These are phyloP conservation scores for Phenganax marumi DNA, from an alignment of 92 coral and sea anemone species.

Conservation along the genomic window DNA sequence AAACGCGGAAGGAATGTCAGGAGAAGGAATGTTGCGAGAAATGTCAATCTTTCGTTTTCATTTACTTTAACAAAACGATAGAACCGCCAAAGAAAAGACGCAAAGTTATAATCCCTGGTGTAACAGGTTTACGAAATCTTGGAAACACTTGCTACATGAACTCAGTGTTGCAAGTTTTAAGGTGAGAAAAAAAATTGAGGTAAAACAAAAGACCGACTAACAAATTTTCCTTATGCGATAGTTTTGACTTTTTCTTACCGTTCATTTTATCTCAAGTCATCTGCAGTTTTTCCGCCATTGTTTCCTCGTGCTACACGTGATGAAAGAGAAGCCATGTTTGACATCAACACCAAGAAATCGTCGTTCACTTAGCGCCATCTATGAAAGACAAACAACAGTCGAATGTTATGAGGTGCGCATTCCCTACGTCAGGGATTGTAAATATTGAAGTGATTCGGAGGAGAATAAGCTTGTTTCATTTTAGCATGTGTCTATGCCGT, in stretches of 20 bases:
- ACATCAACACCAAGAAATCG: conserved; percentile 26
- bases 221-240: not conserved
- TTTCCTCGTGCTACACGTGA: conserved; percentile 15
- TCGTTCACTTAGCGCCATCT: conserved; percentile 36
- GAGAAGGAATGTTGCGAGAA: not conserved
- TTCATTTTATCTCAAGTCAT: conserved; percentile 4
- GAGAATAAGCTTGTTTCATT: not conserved
- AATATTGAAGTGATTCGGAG: not conserved
- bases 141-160: conserved; percentile 38
- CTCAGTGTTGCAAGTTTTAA: conserved; percentile 30
- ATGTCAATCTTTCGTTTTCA: no score
- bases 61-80: not conserved
- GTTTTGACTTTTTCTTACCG: not conserved
- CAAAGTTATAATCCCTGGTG: conserved; percentile 33
- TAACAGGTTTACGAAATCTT: conserved; percentile 34
- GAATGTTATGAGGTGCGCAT: conserved; percentile 36
- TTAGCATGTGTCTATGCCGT: conserved; percentile 38
- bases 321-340: conserved; percentile 23
- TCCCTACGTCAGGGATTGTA: no score
- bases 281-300: conserved; percentile 40
- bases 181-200: not conserved
- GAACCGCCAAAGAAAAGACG: conserved; percentile 37
- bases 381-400: conserved; percentile 38
- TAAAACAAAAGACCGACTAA: not conserved
- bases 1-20: not conserved